Evolutionary conservation across 2,113 vertebrate species (phyloP).

Genomic region (Sapayoa aenigma): DNA sequence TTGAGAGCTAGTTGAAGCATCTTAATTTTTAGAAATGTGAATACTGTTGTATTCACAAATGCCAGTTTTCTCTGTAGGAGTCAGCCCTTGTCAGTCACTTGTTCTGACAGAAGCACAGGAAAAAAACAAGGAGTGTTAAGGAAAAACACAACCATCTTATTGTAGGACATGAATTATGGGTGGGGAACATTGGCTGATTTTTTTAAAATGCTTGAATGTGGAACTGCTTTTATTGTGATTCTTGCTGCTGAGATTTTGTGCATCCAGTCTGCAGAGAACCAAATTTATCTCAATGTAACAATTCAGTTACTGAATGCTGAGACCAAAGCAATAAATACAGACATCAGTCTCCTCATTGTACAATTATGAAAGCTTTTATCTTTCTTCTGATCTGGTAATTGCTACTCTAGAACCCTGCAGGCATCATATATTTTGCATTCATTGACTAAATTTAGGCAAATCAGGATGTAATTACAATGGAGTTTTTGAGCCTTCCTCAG

Average conservation of each 20-base stretch:
- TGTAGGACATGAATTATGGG: neutral
- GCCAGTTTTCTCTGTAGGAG: neutral
- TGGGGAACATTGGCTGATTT: neutral
- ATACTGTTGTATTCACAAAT: too few relatives aligned
- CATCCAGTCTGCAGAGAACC: neutral
- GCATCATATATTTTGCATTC: fast-evolving
- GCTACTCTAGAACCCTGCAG: neutral
- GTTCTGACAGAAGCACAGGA: neutral
- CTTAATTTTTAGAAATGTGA: neutral
- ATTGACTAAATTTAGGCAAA: neutral
- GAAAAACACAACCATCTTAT: neutral
- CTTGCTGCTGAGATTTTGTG: neutral
- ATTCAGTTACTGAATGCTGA: neutral
- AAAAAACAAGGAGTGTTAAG: neutral
- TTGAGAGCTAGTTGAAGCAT: neutral
- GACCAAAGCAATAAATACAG: neutral
- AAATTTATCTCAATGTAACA: neutral
- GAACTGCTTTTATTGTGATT: neutral
- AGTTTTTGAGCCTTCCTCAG: neutral
- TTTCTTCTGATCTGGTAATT: neutral
- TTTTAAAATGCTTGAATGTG: neutral
- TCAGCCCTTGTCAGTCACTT: neutral
- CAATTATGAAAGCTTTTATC: neutral
- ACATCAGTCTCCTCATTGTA: neutral
- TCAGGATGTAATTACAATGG: neutral